These are phyloP conservation scores for Hemibagrus wyckioides DNA, from an alignment of 2,113 vertebrate species.

Conservation along the genomic window DNA sequence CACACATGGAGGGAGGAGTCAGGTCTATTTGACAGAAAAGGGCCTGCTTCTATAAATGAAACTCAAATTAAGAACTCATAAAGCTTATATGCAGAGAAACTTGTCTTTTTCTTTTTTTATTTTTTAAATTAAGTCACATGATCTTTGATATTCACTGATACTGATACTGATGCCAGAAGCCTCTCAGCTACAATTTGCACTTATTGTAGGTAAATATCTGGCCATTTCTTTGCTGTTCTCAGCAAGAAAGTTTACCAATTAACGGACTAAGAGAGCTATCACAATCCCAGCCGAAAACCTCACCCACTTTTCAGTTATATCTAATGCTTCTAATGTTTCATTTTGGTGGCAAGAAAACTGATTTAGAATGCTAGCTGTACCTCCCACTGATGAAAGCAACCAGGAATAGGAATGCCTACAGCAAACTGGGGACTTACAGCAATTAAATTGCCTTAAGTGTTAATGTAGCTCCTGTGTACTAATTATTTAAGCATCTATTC, in stretches of 20 bases:
- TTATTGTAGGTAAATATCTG: not conserved
- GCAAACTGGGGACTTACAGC: too few relatives aligned
- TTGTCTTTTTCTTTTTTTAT: not conserved
- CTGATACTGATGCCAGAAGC: not conserved
- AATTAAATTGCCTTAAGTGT: too few relatives aligned
- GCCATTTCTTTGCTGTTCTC: not conserved
- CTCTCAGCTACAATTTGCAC: not conserved
- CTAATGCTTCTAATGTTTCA: too few relatives aligned
- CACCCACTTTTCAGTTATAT: not conserved
- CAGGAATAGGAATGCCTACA: too few relatives aligned
- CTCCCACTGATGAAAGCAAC: too few relatives aligned
- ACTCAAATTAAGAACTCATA: slow-evolving; percentile 18
- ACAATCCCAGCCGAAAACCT: not conserved
- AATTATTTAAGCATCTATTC: not conserved
- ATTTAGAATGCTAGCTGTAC: too few relatives aligned
- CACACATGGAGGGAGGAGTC: not conserved
- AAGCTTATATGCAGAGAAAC: slow-evolving; percentile 6
- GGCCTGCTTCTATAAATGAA: slow-evolving; percentile 24
- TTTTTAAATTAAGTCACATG: not conserved
- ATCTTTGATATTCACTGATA: not conserved
- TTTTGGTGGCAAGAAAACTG: too few relatives aligned
- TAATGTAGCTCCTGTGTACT: not conserved
- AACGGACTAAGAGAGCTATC: not conserved
- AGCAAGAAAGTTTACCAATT: too few relatives aligned
- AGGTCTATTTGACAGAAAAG: not conserved